phyloP scores from a whole-genome alignment of 2,113 vertebrate genomes.

The Microcebus tavaratra region DNA sequence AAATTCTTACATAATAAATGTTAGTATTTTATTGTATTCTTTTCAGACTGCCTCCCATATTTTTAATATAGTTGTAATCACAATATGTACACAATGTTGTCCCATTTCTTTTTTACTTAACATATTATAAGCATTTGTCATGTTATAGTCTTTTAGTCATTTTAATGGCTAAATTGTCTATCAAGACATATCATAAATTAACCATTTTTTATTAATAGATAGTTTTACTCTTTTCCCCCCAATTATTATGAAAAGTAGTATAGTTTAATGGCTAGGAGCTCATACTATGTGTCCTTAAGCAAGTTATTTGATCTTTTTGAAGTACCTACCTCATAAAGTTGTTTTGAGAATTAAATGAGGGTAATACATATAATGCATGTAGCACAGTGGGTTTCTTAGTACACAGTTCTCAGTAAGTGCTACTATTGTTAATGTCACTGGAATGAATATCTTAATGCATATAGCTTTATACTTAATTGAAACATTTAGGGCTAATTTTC shows the following conservation, averaged over 20 bases:
- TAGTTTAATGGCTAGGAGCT: background rate
- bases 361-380: background rate
- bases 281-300: background rate
- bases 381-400: background rate
- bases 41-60: background rate
- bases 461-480: constrained; percentile 23
- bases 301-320: constrained; percentile 56
- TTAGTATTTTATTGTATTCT: background rate
- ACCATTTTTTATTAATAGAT: constrained; percentile 2
- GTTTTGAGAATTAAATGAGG: background rate
- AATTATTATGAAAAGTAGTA: background rate
- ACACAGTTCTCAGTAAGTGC: constrained; percentile 16
- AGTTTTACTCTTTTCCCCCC: background rate
- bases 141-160: background rate
- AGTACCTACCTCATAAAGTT: constrained; percentile 19
- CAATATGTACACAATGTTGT: background rate
- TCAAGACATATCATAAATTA: background rate
- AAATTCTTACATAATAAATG: background rate
- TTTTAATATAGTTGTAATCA: constrained; percentile 9
- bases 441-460: background rate
- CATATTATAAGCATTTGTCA: constrained; percentile 19
- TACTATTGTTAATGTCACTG: constrained; percentile 1
- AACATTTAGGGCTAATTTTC: constrained; percentile 3
- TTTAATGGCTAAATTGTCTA: constrained; percentile 40
- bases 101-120: background rate